Base-by-base conservation (phyloP, 2,113 vertebrate species). In the Urocynchramus pylzowi region DNA sequence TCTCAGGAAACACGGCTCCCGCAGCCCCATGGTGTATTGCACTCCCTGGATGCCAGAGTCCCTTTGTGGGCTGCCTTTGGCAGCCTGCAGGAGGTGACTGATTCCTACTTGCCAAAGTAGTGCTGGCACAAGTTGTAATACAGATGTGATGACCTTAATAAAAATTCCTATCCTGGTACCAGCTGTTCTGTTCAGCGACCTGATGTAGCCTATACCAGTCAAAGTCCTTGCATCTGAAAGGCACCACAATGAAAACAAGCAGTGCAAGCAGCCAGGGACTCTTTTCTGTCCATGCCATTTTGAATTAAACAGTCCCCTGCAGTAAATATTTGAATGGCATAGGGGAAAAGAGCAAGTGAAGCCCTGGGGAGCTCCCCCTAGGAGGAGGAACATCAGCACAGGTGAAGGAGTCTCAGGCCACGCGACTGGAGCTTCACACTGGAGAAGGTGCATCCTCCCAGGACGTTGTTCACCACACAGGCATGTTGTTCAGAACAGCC, bases 11-110 rank as follows among this genome's bases (percentile, higher is more conserved):
- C 31, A 11, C 3, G 22, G 39, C 56, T 75, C 41, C 68, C 20
- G 9, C 1, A 2, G 10, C 19, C 54, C 54, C 0, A 0, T 0
- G 1, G 19, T 64, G 35, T 57, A 31, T 11, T 3, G 4, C 26
- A 2, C 42, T 50, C 60, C 30, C 39, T 39, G 77, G 26, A 24
- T 84, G 74, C 61, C 37, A 16, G 1, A 85, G 35, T 26, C 35
- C 1, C 1, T 50, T 39, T 24, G 47, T 15, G 47, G 49, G 65
- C 81, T 84, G 86, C 69, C 50, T 82, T 63, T 54, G 81, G 73
- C 77, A 76, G 61, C 67, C 76, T 39, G 33, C 1, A 1, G 77
- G 31, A 64, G 52, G 47, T 87, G 78, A 63, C 65, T 60, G 74
- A 47, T 52, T 94, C 65, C 69, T 49, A 19, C 30, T 24, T 91